phyloP scores from a whole-genome alignment of 1,140 invertebrate genomes.

The Monomorium pharaonis region DNA sequence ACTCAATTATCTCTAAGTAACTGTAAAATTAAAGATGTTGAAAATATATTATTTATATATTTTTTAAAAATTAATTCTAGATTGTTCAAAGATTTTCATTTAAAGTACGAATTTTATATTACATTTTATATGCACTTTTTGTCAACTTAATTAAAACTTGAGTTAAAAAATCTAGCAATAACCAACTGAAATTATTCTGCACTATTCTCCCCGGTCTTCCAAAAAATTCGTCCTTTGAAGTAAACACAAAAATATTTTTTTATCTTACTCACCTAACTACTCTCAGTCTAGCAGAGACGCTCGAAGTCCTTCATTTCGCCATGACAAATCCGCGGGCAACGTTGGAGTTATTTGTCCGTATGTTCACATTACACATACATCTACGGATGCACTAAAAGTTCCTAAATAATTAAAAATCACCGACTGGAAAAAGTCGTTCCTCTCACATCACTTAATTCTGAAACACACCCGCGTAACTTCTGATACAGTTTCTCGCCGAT shows the following conservation, averaged over 20 bases:
- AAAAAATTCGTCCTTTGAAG: not conserved
- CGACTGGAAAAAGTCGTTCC: not conserved
- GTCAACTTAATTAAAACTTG: not conserved
- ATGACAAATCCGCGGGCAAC: not conserved
- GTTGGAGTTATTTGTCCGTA: not conserved
- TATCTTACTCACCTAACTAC: constrained; percentile 60
- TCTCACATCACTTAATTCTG: constrained; percentile 8
- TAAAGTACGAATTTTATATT: not conserved
- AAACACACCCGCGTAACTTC: not conserved
- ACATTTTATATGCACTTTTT: not conserved
- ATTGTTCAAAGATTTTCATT: not conserved
- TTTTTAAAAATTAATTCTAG: not conserved
- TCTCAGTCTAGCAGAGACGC: not conserved
- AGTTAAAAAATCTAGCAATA: not conserved
- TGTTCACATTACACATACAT: constrained; percentile 26
- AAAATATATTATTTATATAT: not conserved
- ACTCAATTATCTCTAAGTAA: not conserved
- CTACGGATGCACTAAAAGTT: not conserved
- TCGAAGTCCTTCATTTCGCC: constrained; percentile 12
- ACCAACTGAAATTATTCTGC: not conserved
- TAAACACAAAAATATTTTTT: not conserved
- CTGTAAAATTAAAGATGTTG: not conserved
- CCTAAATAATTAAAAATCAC: not conserved
- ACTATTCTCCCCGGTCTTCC: not conserved
- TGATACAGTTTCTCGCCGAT: not conserved